These are phyloP conservation scores for Danionella dracula DNA, from an alignment of 2,797 vertebrate genomes.

Conservation along the genomic window DNA sequence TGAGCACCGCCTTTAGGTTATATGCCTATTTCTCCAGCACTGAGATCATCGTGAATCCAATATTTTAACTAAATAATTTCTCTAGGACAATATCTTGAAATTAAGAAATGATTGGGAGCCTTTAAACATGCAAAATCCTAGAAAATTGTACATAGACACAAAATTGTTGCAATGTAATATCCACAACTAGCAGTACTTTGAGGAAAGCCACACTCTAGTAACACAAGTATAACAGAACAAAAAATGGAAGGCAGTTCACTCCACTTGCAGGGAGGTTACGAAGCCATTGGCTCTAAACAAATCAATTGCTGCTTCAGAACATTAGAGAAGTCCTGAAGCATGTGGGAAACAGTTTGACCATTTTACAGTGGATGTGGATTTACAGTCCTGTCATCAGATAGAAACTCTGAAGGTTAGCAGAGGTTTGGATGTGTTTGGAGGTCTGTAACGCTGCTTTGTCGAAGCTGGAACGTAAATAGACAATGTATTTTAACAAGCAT, in stretches of 20 bases:
- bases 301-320: constrained; percentile 40
- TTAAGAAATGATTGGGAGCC: constrained; percentile 37
- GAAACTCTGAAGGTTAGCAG: too few relatives aligned
- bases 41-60: constrained; percentile 29
- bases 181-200: constrained; percentile 37
- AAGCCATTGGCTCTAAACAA: constrained; percentile 39
- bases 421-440: neutral
- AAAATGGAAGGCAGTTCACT: constrained; percentile 37
- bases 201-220: constrained; percentile 45
- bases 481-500: constrained; percentile 46
- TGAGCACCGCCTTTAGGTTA: constrained; percentile 24
- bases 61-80: constrained; percentile 37
- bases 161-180: constrained; percentile 42
- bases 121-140: constrained; percentile 26
- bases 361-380: constrained; percentile 10
- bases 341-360: constrained; percentile 28
- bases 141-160: constrained; percentile 38
- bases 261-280: constrained; percentile 39
- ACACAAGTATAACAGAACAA: constrained; percentile 34
- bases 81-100: too few relatives aligned
- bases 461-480: constrained; percentile 27
- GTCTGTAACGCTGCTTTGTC: constrained; percentile 26
- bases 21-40: constrained; percentile 21
- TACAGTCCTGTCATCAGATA: neutral
- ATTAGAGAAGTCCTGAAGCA: constrained; percentile 27